These are phyloP conservation scores for Metopolophium dirhodum DNA, from an alignment of 1,140 invertebrate species.

Conservation along the genomic window DNA sequence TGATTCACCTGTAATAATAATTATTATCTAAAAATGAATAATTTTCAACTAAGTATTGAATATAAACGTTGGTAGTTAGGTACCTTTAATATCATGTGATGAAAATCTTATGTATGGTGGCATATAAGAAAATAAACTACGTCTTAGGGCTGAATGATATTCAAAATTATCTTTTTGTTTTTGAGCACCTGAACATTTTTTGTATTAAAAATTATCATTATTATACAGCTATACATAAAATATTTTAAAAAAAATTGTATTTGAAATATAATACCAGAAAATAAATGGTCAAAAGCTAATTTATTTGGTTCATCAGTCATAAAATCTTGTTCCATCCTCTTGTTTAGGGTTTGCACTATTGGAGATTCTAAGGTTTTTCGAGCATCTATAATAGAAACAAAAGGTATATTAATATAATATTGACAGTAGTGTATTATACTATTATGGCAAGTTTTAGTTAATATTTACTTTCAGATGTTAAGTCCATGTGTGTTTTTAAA, in stretches of 20 bases:
- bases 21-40: neutral
- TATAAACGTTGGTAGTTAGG: conserved; percentile 61
- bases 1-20: conserved; percentile 62
- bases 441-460: neutral
- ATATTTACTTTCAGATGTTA: conserved; percentile 25
- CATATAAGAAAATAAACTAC: conserved; percentile 82
- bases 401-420: neutral
- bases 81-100: conserved; percentile 73
- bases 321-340: neutral
- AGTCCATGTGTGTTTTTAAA: neutral
- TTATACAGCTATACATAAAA: neutral
- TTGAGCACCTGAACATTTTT: neutral
- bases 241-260: neutral
- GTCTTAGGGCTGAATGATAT: conserved; percentile 66
- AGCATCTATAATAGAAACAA: neutral
- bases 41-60: neutral
- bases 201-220: neutral
- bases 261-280: neutral
- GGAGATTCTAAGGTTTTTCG: neutral
- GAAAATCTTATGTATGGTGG: conserved; percentile 90
- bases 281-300: neutral
- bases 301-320: neutral
- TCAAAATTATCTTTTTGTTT: neutral
- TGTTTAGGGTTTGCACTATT: neutral
- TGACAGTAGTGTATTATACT: neutral